Conservation (phyloP, 1,140 invertebrate genomes). For the Drosophila murphyi region DNA sequence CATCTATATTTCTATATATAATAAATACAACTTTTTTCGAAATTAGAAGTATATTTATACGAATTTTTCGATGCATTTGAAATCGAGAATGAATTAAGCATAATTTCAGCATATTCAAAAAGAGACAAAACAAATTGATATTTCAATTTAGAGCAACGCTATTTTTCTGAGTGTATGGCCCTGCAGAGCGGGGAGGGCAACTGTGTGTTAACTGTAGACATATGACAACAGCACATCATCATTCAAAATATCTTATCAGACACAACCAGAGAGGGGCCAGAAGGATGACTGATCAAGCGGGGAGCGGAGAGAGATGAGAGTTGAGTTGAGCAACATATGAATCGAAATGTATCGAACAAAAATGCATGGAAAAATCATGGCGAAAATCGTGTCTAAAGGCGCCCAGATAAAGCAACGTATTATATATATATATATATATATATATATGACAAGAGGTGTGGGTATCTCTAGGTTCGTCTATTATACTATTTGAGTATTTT, state of each 20-base stretch:
- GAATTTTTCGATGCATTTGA: too few species aligned
- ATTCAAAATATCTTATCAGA: conserved; percentile 81
- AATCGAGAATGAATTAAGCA: too few species aligned
- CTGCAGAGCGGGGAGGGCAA: neutral
- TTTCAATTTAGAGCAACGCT: neutral
- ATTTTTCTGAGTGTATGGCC: neutral
- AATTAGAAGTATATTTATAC: too few species aligned
- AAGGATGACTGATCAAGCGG: neutral
- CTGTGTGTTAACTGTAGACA: conserved; percentile 42
- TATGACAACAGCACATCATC: conserved; percentile 79
- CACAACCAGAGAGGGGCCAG: neutral
- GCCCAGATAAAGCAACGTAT: conserved; percentile 27
- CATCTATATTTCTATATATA: too few species aligned
- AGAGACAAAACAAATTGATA: too few species aligned
- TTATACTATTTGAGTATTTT: neutral
- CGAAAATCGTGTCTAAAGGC: conserved; percentile 55
- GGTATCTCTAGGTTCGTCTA: conserved; percentile 9
- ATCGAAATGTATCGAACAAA: conserved; percentile 54
- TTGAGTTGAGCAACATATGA: conserved; percentile 19
- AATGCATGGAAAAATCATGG: conserved; percentile 58
- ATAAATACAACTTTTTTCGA: too few species aligned
- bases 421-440: neutral
- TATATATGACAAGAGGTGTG: neutral
- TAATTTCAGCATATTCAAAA: too few species aligned
- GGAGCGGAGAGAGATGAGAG: conserved; percentile 1